phyloP scores from a whole-genome alignment of 2,888 invertebrate genomes.

The Luperina nickerlii region DNA sequence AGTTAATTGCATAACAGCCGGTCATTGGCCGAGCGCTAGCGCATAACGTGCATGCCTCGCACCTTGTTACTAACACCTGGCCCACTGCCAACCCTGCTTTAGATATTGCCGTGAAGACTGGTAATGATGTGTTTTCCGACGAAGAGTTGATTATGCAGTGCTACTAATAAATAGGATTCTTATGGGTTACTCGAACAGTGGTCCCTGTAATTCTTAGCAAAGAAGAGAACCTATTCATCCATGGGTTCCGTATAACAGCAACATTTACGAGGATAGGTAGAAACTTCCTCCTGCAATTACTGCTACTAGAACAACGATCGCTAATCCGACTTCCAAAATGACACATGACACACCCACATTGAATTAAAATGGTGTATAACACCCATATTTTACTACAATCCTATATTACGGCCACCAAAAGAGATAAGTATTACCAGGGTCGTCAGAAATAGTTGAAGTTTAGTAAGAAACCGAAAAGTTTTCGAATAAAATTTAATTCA shows the following conservation, averaged over 20 bases:
- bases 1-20: conserved; percentile 51
- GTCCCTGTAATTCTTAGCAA: neutral
- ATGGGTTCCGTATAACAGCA: too few relatives aligned
- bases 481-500: too few relatives aligned
- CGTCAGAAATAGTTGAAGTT: too few relatives aligned
- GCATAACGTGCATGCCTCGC: conserved; percentile 36
- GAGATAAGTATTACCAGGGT: too few relatives aligned
- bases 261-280: neutral
- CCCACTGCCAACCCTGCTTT: conserved; percentile 49
- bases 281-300: neutral
- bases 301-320: neutral
- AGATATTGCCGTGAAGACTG: conserved; percentile 13
- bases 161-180: neutral
- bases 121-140: conserved; percentile 30
- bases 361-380: too few relatives aligned
- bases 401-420: too few relatives aligned
- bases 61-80: conserved; percentile 55
- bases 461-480: too few relatives aligned
- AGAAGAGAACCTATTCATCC: too few relatives aligned
- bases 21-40: conserved; percentile 43
- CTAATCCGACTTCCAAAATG: neutral
- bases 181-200: neutral
- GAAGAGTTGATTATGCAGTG: conserved; percentile 32
- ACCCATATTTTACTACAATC: too few relatives aligned
- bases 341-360: neutral